These are phyloP conservation scores for Drosophila birchii DNA, from an alignment of 2,888 invertebrate genomes.

Conservation along the genomic window DNA sequence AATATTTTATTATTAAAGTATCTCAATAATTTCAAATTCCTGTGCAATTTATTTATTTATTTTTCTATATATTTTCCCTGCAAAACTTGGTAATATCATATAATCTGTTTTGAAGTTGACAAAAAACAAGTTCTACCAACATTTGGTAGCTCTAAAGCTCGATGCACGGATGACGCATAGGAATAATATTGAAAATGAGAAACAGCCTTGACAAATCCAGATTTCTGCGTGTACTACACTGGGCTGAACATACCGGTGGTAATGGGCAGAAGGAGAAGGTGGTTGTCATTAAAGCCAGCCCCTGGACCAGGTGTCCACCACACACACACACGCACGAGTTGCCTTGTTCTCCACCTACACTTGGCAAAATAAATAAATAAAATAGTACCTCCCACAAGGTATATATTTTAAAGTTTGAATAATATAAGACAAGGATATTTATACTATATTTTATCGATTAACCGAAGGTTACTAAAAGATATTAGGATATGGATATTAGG, in stretches of 20 bases:
- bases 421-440: not conserved
- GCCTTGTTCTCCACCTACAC: conserved; percentile 6
- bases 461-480: too few relatives aligned
- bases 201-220: conserved; percentile 36
- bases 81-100: not conserved
- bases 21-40: not conserved
- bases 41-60: not conserved
- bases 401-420: not conserved
- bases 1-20: not conserved
- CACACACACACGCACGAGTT: conserved; percentile 8
- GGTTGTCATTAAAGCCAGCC: conserved; percentile 16
- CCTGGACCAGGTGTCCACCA: conserved; percentile 11
- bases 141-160: not conserved
- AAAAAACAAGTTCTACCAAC: conserved; percentile 31
- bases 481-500: too few relatives aligned
- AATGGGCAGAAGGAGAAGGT: conserved; percentile 1
- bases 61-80: too few relatives aligned
- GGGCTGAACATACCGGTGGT: conserved; percentile 11
- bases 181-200: conserved; percentile 22
- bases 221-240: conserved; percentile 13
- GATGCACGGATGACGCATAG: conserved; percentile 17
- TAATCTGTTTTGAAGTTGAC: not conserved
- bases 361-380: not conserved
- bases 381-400: too few relatives aligned
- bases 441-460: too few relatives aligned